These are phyloP conservation scores for Philantomba maxwellii DNA, from an alignment of 2,113 vertebrate species.

Conservation along the genomic window DNA sequence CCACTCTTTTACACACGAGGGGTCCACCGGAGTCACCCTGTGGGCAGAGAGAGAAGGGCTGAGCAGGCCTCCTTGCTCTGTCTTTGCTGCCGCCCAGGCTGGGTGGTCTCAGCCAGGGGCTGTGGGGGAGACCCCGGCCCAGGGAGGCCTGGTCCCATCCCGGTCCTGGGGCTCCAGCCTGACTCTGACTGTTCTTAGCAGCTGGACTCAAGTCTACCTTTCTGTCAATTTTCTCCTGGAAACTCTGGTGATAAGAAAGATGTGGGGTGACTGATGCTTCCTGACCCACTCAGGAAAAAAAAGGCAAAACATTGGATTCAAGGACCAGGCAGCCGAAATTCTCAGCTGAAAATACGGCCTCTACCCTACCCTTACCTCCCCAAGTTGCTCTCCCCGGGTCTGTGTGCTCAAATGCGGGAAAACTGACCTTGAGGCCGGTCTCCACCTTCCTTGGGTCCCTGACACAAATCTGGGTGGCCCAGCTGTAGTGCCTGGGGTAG, in stretches of 20 bases:
- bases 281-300: not conserved
- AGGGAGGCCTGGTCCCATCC: not conserved
- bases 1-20: not conserved
- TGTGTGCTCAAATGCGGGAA: not conserved
- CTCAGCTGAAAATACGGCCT: not conserved
- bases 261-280: not conserved
- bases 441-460: not conserved
- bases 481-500: rapidly evolving
- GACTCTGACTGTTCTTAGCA: not conserved
- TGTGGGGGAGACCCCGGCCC: not conserved
- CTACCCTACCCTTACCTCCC: not conserved
- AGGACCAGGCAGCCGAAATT: too few species aligned
- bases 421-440: not conserved
- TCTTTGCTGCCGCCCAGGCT: rapidly evolving
- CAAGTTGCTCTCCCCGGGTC: too few species aligned
- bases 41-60: not conserved
- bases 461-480: not conserved
- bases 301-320: not conserved
- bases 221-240: not conserved
- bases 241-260: not conserved
- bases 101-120: not conserved
- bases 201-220: not conserved
- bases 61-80: not conserved
- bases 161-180: not conserved
- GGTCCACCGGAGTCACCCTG: not conserved